Base-by-base conservation (phyloP, 2,113 vertebrate species). In the Henicopernis longicauda region DNA sequence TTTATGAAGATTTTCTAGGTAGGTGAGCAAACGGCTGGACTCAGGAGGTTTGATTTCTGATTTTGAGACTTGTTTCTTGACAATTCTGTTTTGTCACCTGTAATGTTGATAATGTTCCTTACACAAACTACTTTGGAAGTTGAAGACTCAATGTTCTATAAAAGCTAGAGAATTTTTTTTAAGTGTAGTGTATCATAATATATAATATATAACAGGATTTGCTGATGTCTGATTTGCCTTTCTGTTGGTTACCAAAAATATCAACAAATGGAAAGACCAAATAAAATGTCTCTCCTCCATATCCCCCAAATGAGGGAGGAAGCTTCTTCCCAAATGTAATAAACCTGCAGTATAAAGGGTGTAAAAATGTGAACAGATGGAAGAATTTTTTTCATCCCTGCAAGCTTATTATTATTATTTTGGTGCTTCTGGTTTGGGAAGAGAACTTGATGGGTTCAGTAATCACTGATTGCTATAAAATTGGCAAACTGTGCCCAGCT, bases 321-420 rank as follows among this genome's bases (percentile, higher is more conserved):
- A 70, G 86, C 38, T 85, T 91, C 23, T 55, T 82, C 16, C 16
- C 22, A 34, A 63, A 74, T 2, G 4, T 71, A 93, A n/a, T 38
- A 88, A 82, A 85, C 26, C 14, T 91, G 40, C 45, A 52, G 19
- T 82, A 11, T 57, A 72, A 96, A 87, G 52, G 9, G 22, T 76
- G 12, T 70, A 59, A 80, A 88, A 97, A 92, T 90, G 90, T 96
- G 92, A 97, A 96, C 98, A 98, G 97, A 98, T 98, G 97, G 97
- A 97, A 95, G 87, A 89, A 73, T 93, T 96, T 96, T 97, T 93
- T 97, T 54, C 54, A 90, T 95, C 81, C 82, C 73, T 95, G 94
- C 95, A 97, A 97, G 94, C 70, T 94, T 97, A 83, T 97, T 97
- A 94, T 98, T 98, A 97, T 97, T 98, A 95, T 85, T 90, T 88